A percentile compares a stretch with the other conserved stretches of the same genome.
These are phyloP conservation scores for Hypomecis punctinalis DNA, from an alignment of 2,888 invertebrate species.

Conservation along the genomic window DNA sequence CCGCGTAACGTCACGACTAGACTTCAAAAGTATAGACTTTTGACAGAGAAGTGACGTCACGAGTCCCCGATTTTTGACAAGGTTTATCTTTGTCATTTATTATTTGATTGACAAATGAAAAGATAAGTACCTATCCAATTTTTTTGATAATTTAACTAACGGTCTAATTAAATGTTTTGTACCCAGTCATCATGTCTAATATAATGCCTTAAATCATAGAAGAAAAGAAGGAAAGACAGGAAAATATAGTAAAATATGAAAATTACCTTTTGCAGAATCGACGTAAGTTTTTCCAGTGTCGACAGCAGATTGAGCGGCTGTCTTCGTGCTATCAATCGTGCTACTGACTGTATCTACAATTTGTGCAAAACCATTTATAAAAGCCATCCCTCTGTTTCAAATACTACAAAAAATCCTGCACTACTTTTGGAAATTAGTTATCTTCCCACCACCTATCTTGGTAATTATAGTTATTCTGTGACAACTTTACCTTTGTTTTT, in stretches of 20 bases:
- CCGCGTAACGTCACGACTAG: too few relatives aligned
- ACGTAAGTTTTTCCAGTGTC: slow-evolving; percentile 63
- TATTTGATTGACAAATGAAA: too few relatives aligned
- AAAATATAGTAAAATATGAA: slow-evolving; percentile 28
- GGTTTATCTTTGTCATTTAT: too few relatives aligned
- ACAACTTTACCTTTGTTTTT: not conserved
- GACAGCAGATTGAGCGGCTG: slow-evolving; percentile 57
- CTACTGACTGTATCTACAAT: slow-evolving; percentile 64
- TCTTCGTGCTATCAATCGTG: slow-evolving; percentile 62
- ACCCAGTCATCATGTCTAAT: too few relatives aligned
- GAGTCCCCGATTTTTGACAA: too few relatives aligned
- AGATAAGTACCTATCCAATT: too few relatives aligned
- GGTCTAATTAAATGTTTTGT: too few relatives aligned
- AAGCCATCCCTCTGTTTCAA: not conserved
- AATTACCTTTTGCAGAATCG: slow-evolving; percentile 61
- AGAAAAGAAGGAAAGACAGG: slow-evolving; percentile 16
- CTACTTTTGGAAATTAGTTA: not conserved
- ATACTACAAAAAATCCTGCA: not conserved
- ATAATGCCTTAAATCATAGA: slow-evolving; percentile 2
- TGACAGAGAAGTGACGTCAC: too few relatives aligned
- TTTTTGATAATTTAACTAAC: too few relatives aligned
- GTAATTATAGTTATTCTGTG: not conserved
- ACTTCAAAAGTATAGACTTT: too few relatives aligned
- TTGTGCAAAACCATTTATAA: slow-evolving; percentile 39
- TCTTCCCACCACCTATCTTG: slow-evolving; percentile 4